phyloP scores from a whole-genome alignment of 2,797 vertebrate species.

The Silurus lanzhouensis region DNA sequence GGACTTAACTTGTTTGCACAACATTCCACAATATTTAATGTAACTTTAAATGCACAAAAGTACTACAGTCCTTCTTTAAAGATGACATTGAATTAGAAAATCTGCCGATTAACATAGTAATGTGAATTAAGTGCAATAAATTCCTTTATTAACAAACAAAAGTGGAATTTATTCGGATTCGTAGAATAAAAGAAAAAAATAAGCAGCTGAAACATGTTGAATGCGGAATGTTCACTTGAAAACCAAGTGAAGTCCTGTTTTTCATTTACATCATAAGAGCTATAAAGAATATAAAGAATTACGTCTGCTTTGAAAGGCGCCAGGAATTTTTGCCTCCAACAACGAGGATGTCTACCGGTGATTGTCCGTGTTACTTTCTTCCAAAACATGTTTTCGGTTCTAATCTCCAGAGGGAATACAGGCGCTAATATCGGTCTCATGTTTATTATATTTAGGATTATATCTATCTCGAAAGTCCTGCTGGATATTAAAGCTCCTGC shows the following conservation, averaged over 20 bases:
- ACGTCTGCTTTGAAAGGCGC: background rate
- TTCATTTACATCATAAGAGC: no score
- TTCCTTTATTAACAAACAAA: background rate
- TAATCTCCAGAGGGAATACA: conserved; percentile 49
- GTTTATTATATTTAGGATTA: conserved; percentile 65
- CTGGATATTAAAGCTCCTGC: conserved; percentile 65
- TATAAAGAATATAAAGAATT: no score
- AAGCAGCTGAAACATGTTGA: no score
- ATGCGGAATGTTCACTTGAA: no score
- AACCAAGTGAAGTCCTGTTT: no score
- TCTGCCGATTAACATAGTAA: background rate
- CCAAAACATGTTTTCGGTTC: conserved; percentile 37
- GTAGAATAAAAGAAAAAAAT: no score
- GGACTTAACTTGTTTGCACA: background rate
- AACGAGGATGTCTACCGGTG: background rate
- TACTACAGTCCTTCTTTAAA: background rate
- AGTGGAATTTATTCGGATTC: no score
- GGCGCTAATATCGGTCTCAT: conserved; percentile 60
- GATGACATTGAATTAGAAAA: background rate
- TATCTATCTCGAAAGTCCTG: conserved; percentile 56
- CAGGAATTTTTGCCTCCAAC: background rate
- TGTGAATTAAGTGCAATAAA: background rate
- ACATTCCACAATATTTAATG: background rate
- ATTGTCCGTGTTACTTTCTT: conserved; percentile 2
- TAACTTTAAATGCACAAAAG: background rate